phyloP scores from a whole-genome alignment of 2,888 invertebrate species.

The Cryptops parisi region DNA sequence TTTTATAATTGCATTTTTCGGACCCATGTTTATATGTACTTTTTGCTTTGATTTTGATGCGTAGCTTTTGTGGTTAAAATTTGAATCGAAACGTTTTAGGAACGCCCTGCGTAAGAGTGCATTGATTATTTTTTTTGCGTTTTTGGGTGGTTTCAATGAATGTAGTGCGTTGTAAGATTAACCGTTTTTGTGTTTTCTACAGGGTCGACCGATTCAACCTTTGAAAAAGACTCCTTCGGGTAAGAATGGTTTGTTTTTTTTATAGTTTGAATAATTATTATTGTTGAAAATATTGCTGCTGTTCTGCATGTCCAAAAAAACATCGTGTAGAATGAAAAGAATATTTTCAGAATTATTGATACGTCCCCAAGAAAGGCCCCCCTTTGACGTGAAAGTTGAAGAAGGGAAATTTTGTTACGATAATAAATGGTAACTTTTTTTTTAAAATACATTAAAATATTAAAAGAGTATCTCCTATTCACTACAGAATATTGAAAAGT shows the following conservation, averaged over 20 bases:
- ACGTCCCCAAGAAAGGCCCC: neutral
- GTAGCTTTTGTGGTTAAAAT: too few species aligned
- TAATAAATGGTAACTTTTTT: conserved; percentile 56
- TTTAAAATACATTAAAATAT: conserved; percentile 1
- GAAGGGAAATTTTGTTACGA: conserved; percentile 89
- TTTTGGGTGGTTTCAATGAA: neutral
- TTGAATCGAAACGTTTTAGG: too few species aligned
- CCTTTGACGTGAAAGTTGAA: conserved; percentile 67
- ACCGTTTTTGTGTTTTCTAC: neutral
- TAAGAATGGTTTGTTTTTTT: neutral
- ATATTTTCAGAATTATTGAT: conserved; percentile 4
- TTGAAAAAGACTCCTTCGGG: conserved; percentile 3
- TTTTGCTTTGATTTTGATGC: too few species aligned
- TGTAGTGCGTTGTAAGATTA: neutral
- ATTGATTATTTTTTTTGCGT: too few species aligned
- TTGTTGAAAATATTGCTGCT: neutral
- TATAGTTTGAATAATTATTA: neutral
- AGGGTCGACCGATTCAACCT: conserved; percentile 1
- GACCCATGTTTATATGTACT: too few species aligned
- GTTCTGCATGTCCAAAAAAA: too few species aligned
- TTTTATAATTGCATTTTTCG: too few species aligned
- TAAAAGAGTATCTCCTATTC: too few species aligned
- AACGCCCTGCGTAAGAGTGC: too few species aligned
- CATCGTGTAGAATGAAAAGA: neutral
- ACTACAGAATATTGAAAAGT: too few species aligned